These are phyloP conservation scores for Drosophila obscura DNA, from an alignment of 1,140 invertebrate genomes.

Conservation along the genomic window DNA sequence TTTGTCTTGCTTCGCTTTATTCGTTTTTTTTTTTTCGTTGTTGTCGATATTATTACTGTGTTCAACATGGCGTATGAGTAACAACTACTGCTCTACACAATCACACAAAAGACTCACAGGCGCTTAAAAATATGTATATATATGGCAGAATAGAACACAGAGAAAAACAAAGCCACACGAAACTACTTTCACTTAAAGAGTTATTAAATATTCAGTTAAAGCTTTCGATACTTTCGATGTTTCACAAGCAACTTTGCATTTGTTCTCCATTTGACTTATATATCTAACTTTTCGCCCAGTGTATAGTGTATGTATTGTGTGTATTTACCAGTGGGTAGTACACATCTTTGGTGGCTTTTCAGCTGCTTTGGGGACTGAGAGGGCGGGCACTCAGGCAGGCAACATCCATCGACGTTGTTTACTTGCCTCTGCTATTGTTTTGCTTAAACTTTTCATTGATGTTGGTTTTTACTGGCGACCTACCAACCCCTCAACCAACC, in stretches of 20 bases:
- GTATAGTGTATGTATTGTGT: neutral
- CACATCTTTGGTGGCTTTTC: constrained; percentile 38
- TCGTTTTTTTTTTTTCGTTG: constrained; percentile 6
- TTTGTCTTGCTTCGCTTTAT: constrained; percentile 26
- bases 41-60: constrained; percentile 57
- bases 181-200: no score
- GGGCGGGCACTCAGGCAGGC: constrained; percentile 60
- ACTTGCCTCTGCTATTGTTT: constrained; percentile 73
- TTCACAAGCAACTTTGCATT: no score
- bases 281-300: no score
- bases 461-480: constrained; percentile 58
- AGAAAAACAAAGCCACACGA: no score
- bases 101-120: constrained; percentile 7
- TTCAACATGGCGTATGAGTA: constrained; percentile 72
- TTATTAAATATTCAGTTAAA: no score
- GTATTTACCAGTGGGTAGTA: constrained; percentile 25
- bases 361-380: constrained; percentile 35
- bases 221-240: no score
- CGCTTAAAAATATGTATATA: neutral
- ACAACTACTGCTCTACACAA: constrained; percentile 44
- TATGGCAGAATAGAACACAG: neutral
- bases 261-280: no score
- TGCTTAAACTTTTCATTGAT: constrained; percentile 82
- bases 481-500: neutral
- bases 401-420: constrained; percentile 80